Conservation (phyloP, 2,113 vertebrate genomes). For the Empidonax traillii region DNA sequence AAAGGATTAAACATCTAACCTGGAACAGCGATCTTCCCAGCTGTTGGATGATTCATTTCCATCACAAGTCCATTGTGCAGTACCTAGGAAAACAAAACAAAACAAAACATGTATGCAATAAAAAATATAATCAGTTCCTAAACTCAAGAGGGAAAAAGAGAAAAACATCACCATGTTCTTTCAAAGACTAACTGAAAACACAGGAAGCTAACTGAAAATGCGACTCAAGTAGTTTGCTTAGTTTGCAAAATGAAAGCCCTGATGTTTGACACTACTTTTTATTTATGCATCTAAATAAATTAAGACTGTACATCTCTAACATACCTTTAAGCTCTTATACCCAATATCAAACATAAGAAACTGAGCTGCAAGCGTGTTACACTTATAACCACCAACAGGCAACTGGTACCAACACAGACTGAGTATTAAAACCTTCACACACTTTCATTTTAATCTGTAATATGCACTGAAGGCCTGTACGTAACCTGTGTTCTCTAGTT, state of each 20-base stretch:
- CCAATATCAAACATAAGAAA: not conserved
- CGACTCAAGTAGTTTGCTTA: not conserved
- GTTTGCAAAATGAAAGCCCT: not conserved
- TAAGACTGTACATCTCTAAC: not conserved
- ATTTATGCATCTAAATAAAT: not conserved
- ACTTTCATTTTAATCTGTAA: not conserved
- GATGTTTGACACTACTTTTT: not conserved
- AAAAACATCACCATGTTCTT: not conserved
- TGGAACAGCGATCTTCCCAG: slow-evolving; percentile 85
- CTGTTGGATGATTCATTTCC: slow-evolving; percentile 89
- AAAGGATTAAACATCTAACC: slow-evolving; percentile 75
- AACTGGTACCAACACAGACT: not conserved
- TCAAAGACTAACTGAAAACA: not conserved
- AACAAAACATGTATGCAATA: not conserved
- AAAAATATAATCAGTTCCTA: not conserved
- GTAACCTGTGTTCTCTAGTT: not conserved
- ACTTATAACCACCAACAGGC: not conserved
- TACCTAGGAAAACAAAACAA: slow-evolving; percentile 76
- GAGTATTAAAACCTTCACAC: not conserved
- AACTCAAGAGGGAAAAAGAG: not conserved
- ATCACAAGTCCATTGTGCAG: slow-evolving; percentile 88
- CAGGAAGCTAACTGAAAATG: not conserved
- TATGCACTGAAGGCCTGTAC: not conserved
- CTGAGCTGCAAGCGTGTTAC: not conserved
- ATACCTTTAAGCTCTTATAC: not conserved